Conservation (phyloP, 2,797 vertebrate genomes). For the Erpetoichthys calabaricus region DNA sequence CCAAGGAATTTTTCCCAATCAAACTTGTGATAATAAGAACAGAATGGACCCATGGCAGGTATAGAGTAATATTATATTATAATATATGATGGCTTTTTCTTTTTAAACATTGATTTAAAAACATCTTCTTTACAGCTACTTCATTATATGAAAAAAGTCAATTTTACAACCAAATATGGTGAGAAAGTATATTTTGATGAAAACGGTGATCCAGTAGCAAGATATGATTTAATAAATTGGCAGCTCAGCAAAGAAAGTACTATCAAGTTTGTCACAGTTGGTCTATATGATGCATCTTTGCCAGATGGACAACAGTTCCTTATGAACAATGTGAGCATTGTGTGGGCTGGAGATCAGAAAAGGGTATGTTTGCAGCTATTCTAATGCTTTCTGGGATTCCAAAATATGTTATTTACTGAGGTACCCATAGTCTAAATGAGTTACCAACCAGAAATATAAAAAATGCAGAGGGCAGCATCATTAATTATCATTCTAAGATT, state of each 20-base stretch:
- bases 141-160: conserved; percentile 33
- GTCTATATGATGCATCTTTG: conserved; percentile 43
- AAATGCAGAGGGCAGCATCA: too few species aligned
- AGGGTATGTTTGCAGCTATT: conserved; percentile 19
- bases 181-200: conserved; percentile 43
- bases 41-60: not conserved
- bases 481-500: not conserved
- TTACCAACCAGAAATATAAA: too few species aligned
- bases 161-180: conserved; percentile 41
- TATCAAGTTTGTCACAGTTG: conserved; percentile 36
- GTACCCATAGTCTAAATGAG: too few species aligned
- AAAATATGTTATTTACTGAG: too few species aligned
- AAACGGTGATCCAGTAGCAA: conserved; percentile 45
- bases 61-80: too few species aligned
- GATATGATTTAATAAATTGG: conserved; percentile 56
- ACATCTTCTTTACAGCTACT: conserved; percentile 24
- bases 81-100: too few species aligned
- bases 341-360: conserved; percentile 32
- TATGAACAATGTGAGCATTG: conserved; percentile 35
- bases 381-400: too few species aligned
- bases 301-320: conserved; percentile 36
- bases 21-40: not conserved
- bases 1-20: not conserved
- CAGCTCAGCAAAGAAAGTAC: conserved; percentile 35
- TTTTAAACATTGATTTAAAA: too few species aligned